These are phyloP conservation scores for Cactoblastis cactorum DNA, from an alignment of 2,888 invertebrate genomes.

Conservation along the genomic window DNA sequence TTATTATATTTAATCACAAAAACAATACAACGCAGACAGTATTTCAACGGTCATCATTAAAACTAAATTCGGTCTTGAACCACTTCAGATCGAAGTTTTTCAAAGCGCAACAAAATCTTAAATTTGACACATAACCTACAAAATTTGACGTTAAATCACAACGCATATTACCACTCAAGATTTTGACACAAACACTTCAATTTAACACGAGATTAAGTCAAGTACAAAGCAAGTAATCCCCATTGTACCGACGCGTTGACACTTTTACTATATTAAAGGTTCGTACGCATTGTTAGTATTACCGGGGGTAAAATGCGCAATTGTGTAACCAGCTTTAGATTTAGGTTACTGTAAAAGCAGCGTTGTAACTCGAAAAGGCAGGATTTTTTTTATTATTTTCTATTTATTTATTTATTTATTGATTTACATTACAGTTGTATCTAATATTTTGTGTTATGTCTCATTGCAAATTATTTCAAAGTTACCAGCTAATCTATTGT, in stretches of 20 bases:
- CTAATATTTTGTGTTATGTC: no score
- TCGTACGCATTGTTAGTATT: neutral
- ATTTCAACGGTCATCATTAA: no score
- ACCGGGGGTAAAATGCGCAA: slow-evolving; percentile 48
- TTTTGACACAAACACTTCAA: neutral
- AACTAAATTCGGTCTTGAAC: no score
- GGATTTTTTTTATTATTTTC: neutral
- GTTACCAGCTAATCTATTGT: no score
- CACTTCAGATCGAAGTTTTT: no score
- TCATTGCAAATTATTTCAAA: no score
- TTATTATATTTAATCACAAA: no score
- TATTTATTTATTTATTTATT: no score
- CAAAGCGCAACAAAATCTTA: no score
- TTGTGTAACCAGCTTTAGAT: slow-evolving; percentile 39
- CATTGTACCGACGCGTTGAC: slow-evolving; percentile 2
- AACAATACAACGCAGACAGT: no score
- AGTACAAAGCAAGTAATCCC: slow-evolving; percentile 12
- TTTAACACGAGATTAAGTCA: slow-evolving; percentile 12
- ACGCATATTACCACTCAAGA: neutral
- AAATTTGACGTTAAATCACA: neutral
- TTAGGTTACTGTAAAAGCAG: slow-evolving; percentile 28
- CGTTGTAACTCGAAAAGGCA: slow-evolving; percentile 28
- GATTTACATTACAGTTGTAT: no score
- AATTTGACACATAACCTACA: no score
- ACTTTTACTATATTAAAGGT: slow-evolving; percentile 2